Evolutionary conservation across 2,113 vertebrate genomes (phyloP).

Genomic region (Lycaon pictus): DNA sequence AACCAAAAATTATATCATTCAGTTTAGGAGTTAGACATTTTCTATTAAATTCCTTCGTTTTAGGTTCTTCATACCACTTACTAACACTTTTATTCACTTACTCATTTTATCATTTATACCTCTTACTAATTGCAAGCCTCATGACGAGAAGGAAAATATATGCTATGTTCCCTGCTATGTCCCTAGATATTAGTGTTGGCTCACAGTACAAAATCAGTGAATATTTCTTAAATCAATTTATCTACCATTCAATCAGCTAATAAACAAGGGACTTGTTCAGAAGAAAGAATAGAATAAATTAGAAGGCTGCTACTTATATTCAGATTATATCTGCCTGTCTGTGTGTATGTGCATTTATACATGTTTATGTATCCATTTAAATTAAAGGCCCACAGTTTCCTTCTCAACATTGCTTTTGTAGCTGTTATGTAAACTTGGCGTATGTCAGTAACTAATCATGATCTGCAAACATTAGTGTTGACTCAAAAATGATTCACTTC

Average conservation of each 20-base stretch:
- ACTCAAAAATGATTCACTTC: constrained; percentile 5
- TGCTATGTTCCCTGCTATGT: neutral
- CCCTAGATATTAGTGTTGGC: neutral
- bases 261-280: neutral
- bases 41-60: neutral
- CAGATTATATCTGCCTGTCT: neutral
- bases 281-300: neutral
- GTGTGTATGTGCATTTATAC: neutral
- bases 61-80: neutral
- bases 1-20: neutral
- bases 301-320: neutral
- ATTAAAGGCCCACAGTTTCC: neutral
- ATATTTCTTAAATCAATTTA: neutral
- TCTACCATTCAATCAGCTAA: neutral
- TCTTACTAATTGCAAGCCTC: neutral
- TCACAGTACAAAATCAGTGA: neutral
- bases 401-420: neutral
- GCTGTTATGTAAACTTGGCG: neutral
- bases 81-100: neutral
- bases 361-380: neutral
- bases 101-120: neutral
- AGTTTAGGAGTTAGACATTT: neutral
- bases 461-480: neutral
- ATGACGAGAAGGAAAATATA: neutral
- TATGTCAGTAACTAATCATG: neutral